phyloP scores from a whole-genome alignment of 2,888 invertebrate genomes.

The Andrena minutula region DNA sequence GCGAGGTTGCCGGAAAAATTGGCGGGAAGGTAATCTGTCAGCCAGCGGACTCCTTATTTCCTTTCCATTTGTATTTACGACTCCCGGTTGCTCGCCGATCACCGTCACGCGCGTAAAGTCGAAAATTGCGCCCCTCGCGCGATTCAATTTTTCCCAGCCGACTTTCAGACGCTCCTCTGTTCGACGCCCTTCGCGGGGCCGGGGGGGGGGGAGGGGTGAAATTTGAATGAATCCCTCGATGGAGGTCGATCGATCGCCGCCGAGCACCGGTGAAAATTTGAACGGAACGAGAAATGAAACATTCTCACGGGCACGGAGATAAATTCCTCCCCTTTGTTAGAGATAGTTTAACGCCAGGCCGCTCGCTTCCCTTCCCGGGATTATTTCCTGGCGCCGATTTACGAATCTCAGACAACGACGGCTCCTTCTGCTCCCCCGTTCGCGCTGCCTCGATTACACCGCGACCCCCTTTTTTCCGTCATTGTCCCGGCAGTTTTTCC shows the following conservation, averaged over 20 bases:
- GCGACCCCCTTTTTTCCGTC: constrained; percentile 45
- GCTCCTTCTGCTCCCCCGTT: constrained; percentile 13
- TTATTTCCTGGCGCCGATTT: constrained; percentile 37
- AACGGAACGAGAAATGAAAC: neutral
- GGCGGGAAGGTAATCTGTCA: too few relatives aligned
- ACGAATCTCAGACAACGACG: constrained; percentile 44
- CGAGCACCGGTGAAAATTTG: neutral
- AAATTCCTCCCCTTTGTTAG: constrained; percentile 33
- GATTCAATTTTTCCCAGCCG: constrained; percentile 26
- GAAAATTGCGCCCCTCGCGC: constrained; percentile 58
- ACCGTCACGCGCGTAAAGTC: constrained; percentile 44
- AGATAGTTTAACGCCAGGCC: constrained; percentile 31
- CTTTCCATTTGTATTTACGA: constrained; percentile 80
- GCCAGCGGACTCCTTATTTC: constrained; percentile 69
- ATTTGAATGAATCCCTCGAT: constrained; percentile 17
- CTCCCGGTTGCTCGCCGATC: constrained; percentile 60
- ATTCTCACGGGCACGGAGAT: constrained; percentile 1
- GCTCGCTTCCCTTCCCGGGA: constrained; percentile 32
- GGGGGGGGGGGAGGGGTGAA: neutral
- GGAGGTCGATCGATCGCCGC: constrained; percentile 20
- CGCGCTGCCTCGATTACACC: constrained; percentile 45
- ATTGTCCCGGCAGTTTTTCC: constrained; percentile 39
- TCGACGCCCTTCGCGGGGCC: neutral
- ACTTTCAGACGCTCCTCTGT: constrained; percentile 7
- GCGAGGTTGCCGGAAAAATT: too few relatives aligned